Base-by-base conservation (phyloP, 2,888 invertebrate genomes). In the Epirrhoe alternata region DNA sequence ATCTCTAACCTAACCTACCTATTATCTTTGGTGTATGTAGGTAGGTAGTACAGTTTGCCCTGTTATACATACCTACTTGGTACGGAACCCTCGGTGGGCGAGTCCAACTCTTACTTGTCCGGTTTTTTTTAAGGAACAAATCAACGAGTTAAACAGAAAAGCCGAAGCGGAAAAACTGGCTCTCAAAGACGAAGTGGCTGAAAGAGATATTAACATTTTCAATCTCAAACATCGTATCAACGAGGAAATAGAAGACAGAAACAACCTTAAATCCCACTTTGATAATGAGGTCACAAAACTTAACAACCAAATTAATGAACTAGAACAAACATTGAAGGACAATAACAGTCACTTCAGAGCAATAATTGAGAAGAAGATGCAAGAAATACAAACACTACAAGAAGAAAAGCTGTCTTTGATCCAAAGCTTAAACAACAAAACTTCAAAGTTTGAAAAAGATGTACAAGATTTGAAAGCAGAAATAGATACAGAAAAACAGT, bases 361-460 rank as follows among this genome's bases (percentile, higher is more conserved):
- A 56, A 75, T 80, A 12, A 84, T 89, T 69, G 86, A 90, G 59
- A 76, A 80, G 5, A 89, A 89, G 66, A 78, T 86, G 73, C 73
- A 81, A 57, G 90, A 92, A 70, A 88, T 90, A 68, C 78, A 89
- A 80, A 86, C 76, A 14, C 73, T 91, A 45, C 88, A 90, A 68
- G 89, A 91, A 76, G 90, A 91, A 60, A 90, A 91, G 74, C 45
- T 88, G 1, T 86, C 86, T 1, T 76, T 91, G 16, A 65, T 88
- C 10, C 83, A 88, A 68, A 89, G 85, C 71, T 77, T 92, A 10
- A 77, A 84, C n/a, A 81, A 86, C 68, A 87, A 90, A 75, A 86
- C 81, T 8, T 81, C 82, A 0, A 89, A 90, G 77, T 70, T 84
- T 7, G 85, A 88, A 59, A 83, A 78, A 33, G 71, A 82, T 30